Base-by-base conservation (phyloP, 2,888 invertebrate genomes). In the Mellilla xanthometata region DNA sequence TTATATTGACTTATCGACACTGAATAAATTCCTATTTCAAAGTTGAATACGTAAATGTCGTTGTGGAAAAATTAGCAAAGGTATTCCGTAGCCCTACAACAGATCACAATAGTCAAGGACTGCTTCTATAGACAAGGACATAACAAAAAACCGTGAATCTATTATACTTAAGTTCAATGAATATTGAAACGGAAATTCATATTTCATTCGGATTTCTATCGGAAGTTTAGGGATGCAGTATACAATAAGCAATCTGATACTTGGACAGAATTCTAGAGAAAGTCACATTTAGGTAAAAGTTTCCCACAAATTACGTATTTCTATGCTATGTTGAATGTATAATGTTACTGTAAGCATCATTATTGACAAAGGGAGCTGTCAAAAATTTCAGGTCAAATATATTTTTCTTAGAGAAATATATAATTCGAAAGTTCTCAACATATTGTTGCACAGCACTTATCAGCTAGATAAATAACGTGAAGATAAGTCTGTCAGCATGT, bases 71-170 rank as follows among this genome's bases (percentile, higher is more conserved):
- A 19, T 19, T 19, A 19, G 15, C 15, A 15, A 5, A 3, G 15
- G 15, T 15, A 19, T 0, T 6, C 6, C 6, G 15, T 19, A 5
- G 15, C 1, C 1, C 6, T 19, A 5, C 4, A 19, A 53, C 55
- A 60, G 66, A 68, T 62, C 65, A 65, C 62, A 60, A 71, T 65
- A 53, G 63, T 72, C 65, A 68, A 78, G 75, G 65, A 67, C 65
- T 61, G 11, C 45, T 56, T 56, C 61, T 58, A 62, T 64, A 62
- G 59, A 68, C 72, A 60, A 59, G 66, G 52, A 30, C 27, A 8
- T 13, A 23, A 46, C 11, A 39, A 45, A 64, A 60, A 50, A 39
- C 62, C 51, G 60, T 60, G 49, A 63, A 58, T 60, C 68, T 65
- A 68, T 77, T 77, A 68, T 75, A 52, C 38, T 41, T 48, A 50